These are phyloP conservation scores for Alces alces DNA, from an alignment of 2,113 vertebrate species.

Conservation along the genomic window DNA sequence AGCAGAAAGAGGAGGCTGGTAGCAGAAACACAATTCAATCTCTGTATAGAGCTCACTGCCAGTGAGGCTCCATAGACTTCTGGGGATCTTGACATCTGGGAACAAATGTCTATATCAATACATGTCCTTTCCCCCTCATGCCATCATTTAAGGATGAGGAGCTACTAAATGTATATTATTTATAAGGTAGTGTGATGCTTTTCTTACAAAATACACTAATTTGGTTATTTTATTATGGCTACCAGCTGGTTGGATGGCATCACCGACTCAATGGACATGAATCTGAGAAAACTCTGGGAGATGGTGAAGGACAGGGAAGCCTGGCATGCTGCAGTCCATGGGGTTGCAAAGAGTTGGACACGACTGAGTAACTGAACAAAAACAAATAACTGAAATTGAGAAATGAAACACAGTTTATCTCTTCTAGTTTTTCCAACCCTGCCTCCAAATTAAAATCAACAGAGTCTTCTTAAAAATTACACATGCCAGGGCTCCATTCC, in stretches of 20 bases:
- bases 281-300: neutral
- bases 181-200: neutral
- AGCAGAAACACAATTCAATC: neutral
- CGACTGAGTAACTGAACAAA: neutral
- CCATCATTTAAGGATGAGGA: neutral
- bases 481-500: neutral
- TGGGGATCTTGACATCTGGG: neutral
- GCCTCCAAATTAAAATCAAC: neutral
- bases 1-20: neutral
- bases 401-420: neutral
- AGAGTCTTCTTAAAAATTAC: neutral
- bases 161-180: neutral
- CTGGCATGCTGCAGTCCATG: neutral
- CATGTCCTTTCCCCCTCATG: neutral
- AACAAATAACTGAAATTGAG: neutral
- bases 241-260: neutral
- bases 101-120: neutral
- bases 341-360: neutral
- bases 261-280: neutral
- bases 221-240: neutral
- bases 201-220: neutral
- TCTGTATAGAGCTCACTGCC: accelerated
- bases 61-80: neutral
- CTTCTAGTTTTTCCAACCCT: neutral
- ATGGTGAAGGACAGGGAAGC: neutral